Percentiles rank a stretch among this genome's conserved stretches.
Evolutionary conservation across 2,113 vertebrate species (phyloP).

Genomic region (Pteruthius melanotis): DNA sequence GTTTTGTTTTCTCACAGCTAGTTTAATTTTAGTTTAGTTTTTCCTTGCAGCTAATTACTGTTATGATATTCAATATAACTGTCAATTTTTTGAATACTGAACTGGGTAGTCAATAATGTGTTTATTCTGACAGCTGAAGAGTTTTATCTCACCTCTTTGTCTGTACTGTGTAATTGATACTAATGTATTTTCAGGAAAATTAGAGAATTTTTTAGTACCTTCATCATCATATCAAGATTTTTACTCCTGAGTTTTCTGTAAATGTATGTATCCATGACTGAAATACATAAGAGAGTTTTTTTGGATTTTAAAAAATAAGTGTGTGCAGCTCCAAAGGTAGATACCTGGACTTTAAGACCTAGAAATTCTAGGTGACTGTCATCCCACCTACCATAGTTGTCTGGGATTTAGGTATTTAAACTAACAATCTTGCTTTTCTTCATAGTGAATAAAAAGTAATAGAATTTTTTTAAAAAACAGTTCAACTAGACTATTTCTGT

Average conservation of each 20-base stretch:
- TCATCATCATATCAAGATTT: background rate
- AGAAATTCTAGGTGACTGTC: background rate
- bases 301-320: background rate
- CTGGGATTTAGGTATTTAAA: background rate
- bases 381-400: background rate
- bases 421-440: background rate
- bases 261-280: background rate
- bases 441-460: background rate
- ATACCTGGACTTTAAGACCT: background rate
- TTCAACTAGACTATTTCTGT: background rate
- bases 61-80: background rate
- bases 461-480: background rate
- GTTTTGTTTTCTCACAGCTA: background rate
- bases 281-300: background rate
- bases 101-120: background rate
- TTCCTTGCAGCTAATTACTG: background rate
- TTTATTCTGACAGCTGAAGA: background rate
- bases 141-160: background rate
- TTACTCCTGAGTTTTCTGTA: background rate
- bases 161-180: background rate
- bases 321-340: background rate
- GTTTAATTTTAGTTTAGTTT: background rate
- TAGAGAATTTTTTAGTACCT: background rate
- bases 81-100: background rate
- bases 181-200: background rate